These are phyloP conservation scores for Epizoanthus scotinus DNA, from an alignment of 92 coral and sea anemone species.

Conservation along the genomic window DNA sequence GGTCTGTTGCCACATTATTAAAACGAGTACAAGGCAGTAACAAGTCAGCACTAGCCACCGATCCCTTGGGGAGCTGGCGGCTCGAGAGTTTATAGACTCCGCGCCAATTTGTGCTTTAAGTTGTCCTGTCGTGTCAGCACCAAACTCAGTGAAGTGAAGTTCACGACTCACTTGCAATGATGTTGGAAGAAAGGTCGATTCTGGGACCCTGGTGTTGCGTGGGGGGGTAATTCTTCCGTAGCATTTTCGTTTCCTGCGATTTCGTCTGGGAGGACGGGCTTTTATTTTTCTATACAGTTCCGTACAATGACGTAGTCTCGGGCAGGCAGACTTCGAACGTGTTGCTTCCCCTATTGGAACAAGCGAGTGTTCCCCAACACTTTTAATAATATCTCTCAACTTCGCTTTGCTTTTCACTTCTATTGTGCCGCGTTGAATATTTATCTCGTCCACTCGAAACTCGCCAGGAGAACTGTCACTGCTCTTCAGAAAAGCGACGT, in stretches of 20 bases:
- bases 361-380: slow-evolving; percentile 57
- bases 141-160: background rate
- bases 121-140: background rate
- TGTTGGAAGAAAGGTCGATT: slow-evolving; percentile 5
- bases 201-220: slow-evolving; percentile 36
- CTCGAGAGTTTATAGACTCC: slow-evolving; percentile 7
- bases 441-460: slow-evolving; percentile 63
- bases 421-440: slow-evolving; percentile 70
- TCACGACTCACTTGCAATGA: background rate
- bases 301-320: slow-evolving; percentile 39
- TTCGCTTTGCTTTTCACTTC: slow-evolving; percentile 54
- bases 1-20: slow-evolving; percentile 61
- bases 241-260: slow-evolving; percentile 34
- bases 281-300: slow-evolving; percentile 28
- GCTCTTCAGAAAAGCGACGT: slow-evolving; percentile 54
- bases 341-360: slow-evolving; percentile 60
- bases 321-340: slow-evolving; percentile 60
- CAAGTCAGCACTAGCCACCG: slow-evolving; percentile 64
- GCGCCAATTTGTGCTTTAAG: background rate
- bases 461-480: slow-evolving; percentile 39
- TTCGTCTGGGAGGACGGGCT: slow-evolving; percentile 39
- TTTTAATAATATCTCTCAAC: slow-evolving; percentile 61
- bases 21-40: slow-evolving; percentile 52
- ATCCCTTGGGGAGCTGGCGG: slow-evolving; percentile 25
- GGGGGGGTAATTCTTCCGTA: slow-evolving; percentile 13